Evolutionary conservation across 92 coral and sea anemone genomes (phyloP).

Genomic region (Micromussa lordhowensis): DNA sequence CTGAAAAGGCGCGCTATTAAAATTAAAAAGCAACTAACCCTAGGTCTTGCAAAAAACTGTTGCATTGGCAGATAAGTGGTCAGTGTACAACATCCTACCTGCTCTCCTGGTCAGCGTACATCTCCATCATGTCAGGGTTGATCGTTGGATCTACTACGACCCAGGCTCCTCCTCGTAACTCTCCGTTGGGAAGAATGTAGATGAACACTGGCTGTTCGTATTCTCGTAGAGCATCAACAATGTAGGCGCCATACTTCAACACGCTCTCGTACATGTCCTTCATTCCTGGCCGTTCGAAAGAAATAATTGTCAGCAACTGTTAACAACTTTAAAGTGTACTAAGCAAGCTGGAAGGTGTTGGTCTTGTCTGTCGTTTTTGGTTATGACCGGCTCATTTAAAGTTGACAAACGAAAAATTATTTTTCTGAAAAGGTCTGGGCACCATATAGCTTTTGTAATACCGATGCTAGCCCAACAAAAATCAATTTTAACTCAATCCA

Average conservation of each 20-base stretch:
- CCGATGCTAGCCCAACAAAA: not conserved
- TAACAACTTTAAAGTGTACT: not conserved
- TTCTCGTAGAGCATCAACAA: slow-evolving; percentile 90
- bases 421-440: no score
- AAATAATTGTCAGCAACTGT: not conserved
- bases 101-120: slow-evolving; percentile 97
- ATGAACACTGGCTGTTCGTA: slow-evolving; percentile 92
- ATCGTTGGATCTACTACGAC: slow-evolving; percentile 97
- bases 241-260: slow-evolving; percentile 93
- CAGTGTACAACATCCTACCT: slow-evolving; percentile 53
- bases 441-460: no score
- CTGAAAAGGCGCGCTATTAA: not conserved
- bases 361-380: not conserved
- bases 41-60: no score
- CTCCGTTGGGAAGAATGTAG: slow-evolving; percentile 92
- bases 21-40: no score
- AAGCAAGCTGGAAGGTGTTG: not conserved
- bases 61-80: not conserved
- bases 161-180: slow-evolving; percentile 99
- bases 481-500: not conserved
- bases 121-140: slow-evolving; percentile 93
- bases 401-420: not conserved
- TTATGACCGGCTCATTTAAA: not conserved
- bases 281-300: slow-evolving; percentile 31
- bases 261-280: slow-evolving; percentile 96